phyloP scores from a whole-genome alignment of 2,113 vertebrate species.

The Garra rufa region DNA sequence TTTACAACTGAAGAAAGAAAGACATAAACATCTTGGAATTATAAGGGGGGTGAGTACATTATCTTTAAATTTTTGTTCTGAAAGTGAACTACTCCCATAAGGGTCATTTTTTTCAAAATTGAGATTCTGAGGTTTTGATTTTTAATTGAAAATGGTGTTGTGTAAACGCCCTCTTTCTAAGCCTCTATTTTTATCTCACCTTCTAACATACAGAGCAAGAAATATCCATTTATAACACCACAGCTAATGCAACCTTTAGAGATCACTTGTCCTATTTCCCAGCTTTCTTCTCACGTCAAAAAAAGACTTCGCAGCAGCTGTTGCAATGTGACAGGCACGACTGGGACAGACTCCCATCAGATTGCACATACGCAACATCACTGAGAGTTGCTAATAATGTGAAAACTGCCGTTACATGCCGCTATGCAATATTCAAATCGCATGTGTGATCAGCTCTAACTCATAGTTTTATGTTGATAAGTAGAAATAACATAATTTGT shows the following conservation, averaged over 20 bases:
- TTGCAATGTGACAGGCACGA: background rate
- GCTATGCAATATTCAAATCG: background rate
- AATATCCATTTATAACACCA: background rate
- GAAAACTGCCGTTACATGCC: background rate
- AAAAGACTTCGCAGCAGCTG: background rate
- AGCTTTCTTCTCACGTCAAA: background rate
- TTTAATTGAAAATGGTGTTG: background rate
- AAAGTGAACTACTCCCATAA: too few relatives aligned
- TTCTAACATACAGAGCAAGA: background rate
- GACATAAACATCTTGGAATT: too few relatives aligned
- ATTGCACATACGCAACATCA: background rate
- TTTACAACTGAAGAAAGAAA: too few relatives aligned
- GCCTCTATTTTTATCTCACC: background rate
- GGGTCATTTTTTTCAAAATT: too few relatives aligned
- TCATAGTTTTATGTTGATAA: background rate
- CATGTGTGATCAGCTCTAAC: background rate
- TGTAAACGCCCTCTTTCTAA: background rate
- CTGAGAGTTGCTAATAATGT: background rate
- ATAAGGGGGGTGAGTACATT: too few relatives aligned
- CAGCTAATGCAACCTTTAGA: conserved; percentile 1
- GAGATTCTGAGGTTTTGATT: too few relatives aligned
- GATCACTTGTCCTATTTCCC: conserved; percentile 6
- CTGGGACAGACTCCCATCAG: background rate
- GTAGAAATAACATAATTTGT: background rate
- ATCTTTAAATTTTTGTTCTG: too few relatives aligned